Base-by-base conservation (phyloP, 2,888 invertebrate genomes). In the Eupithecia dodoneata region DNA sequence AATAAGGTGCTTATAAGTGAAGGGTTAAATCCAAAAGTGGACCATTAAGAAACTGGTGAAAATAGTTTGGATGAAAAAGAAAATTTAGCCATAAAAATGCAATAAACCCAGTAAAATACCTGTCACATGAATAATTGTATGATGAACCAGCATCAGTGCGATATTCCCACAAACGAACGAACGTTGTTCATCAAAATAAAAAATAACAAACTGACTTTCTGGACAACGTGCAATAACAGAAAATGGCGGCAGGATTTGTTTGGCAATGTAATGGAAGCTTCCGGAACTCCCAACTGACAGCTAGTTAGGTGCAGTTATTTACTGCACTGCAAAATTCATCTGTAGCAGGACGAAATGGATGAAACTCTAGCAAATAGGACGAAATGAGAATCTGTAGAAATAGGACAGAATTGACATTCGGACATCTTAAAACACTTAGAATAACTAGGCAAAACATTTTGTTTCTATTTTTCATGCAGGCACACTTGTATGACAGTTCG, bases 231-330 rank as follows among this genome's bases (percentile, higher is more conserved):
- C 69, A 67, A 73, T 69, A 74, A 63, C 72, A 73, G 74, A 78
- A 72, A 78, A 74, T 74, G 59, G 74, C 66, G 49, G 72, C 65
- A 63, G 73, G 75, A 83, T 82, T 82, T 77, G 80, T 81, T 80
- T 79, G 80, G 49, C 74, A 78, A 67, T 75, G 76, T 55, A 82
- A 85, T 83, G 80, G 77, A 84, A 77, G 71, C 59, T 73, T 79
- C 81, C 30, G 45, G 70, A 70, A 30, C 70, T 49, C 70, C 83
- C 79, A 81, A 82, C 83, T 78, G 80, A 80, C 79, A 55, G 73
- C 70, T 72, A 80, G 76, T 79, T 83, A 79, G 67, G 71, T 76
- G 71, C 18, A 66, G 71, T 73, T 77, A 76, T 80, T 80, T 80
- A 80, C 77, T 73, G 76, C 52, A 73, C 79, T 77, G 77, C 76